Evolutionary conservation across 2,888 invertebrate genomes (phyloP).

Genomic region (Cetonia aurata): DNA sequence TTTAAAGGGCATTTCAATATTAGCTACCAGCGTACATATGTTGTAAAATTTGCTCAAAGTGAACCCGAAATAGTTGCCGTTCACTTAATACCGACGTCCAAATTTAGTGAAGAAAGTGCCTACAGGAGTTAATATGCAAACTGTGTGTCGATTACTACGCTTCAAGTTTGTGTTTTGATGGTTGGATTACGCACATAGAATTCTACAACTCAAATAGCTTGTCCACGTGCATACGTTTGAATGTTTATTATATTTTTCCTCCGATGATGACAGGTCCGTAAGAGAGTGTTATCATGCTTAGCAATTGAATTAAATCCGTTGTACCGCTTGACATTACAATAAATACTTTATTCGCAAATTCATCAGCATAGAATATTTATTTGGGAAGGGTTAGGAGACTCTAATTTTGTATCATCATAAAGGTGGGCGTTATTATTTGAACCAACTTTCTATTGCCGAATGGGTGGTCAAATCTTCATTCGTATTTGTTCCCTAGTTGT

Average conservation of each 20-base stretch:
- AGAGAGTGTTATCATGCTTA: not conserved
- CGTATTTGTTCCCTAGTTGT: no score
- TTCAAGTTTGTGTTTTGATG: constrained; percentile 10
- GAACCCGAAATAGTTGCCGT: no score
- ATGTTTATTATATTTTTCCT: constrained; percentile 25
- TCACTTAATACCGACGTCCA: no score
- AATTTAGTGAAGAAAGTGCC: not conserved
- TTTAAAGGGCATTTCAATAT: no score
- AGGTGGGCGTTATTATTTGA: constrained; percentile 13
- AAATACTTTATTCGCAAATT: no score
- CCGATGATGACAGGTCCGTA: constrained; percentile 1
- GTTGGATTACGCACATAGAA: not conserved
- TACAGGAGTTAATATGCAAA: constrained; percentile 10
- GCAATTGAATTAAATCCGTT: not conserved
- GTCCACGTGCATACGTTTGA: constrained; percentile 14
- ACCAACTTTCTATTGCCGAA: not conserved
- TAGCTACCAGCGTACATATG: no score
- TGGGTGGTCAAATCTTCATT: not conserved
- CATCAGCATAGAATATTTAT: no score
- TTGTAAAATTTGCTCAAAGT: no score
- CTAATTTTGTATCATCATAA: constrained; percentile 4
- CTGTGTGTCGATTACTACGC: constrained; percentile 5
- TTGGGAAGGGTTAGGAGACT: no score
- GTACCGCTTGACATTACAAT: no score
- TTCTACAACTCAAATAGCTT: not conserved